phyloP scores from a whole-genome alignment of 2,797 vertebrate species.

The Lithobates sylvaticus region DNA sequence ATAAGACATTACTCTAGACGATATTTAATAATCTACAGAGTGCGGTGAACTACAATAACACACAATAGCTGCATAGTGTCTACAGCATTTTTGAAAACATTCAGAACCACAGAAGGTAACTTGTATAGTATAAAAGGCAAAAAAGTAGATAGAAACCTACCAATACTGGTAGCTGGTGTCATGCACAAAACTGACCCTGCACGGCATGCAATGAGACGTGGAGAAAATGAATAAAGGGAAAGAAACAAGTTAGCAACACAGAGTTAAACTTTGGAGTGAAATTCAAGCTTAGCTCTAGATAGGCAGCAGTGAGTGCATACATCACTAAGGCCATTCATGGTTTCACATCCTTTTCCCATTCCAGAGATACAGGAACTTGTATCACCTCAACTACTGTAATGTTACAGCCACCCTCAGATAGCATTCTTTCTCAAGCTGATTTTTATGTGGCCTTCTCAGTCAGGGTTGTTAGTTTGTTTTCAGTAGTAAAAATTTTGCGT shows the following conservation, averaged over 20 bases:
- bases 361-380: not conserved
- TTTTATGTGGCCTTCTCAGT: no score
- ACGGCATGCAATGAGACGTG: slow-evolving; percentile 85
- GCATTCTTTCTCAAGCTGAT: no score
- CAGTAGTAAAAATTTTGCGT: no score
- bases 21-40: slow-evolving; percentile 67
- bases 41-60: slow-evolving; percentile 40
- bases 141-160: slow-evolving; percentile 91
- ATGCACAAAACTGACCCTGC: slow-evolving; percentile 99
- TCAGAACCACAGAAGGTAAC: slow-evolving; percentile 74
- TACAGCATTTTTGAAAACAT: slow-evolving; percentile 68
- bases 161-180: slow-evolving; percentile 95
- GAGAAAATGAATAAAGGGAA: slow-evolving; percentile 87
- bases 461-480: no score
- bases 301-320: slow-evolving; percentile 77
- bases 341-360: slow-evolving; percentile 32
- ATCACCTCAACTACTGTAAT: not conserved
- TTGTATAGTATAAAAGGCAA: slow-evolving; percentile 77
- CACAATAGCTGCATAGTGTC: slow-evolving; percentile 72
- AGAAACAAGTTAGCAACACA: slow-evolving; percentile 87
- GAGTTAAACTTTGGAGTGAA: slow-evolving; percentile 84
- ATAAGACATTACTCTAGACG: slow-evolving; percentile 69
- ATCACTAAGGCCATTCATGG: slow-evolving; percentile 77
- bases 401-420: no score
- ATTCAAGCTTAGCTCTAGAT: slow-evolving; percentile 80